Evolutionary conservation across 2,888 invertebrate species (phyloP).

Genomic region (Proisotoma minuta): DNA sequence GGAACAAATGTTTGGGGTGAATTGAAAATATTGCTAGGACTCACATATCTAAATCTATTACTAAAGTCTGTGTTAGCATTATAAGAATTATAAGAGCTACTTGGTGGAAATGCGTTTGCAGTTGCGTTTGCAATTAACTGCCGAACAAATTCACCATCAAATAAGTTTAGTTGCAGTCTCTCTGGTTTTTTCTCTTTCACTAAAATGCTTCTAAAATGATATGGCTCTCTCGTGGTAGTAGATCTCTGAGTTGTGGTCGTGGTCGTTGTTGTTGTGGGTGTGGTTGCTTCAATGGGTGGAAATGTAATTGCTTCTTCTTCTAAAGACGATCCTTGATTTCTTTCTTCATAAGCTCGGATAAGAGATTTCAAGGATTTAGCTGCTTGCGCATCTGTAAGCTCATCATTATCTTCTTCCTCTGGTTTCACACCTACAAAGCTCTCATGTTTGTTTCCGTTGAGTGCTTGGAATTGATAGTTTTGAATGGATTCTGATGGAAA

Average conservation of each 20-base stretch:
- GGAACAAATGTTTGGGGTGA: neutral
- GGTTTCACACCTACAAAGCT: neutral
- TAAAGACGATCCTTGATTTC: too few species aligned
- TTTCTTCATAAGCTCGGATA: neutral
- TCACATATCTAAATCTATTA: neutral
- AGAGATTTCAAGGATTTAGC: neutral
- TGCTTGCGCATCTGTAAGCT: neutral
- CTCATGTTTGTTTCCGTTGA: neutral
- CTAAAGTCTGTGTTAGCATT: neutral
- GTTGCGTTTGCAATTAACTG: neutral
- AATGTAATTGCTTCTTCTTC: too few species aligned
- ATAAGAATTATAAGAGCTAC: neutral
- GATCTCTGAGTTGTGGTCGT: neutral
- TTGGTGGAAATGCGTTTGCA: neutral
- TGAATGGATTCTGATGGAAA: conserved; percentile 14
- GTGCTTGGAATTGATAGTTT: conserved; percentile 1
- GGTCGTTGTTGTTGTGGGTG: neutral
- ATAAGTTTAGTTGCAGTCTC: neutral
- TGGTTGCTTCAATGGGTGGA: too few species aligned
- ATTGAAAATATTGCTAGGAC: neutral
- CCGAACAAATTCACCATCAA: neutral
- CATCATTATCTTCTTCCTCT: neutral
- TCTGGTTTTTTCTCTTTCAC: too few species aligned
- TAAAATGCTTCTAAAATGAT: too few species aligned
- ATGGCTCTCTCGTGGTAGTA: neutral